Conservation (phyloP, 2,888 invertebrate species). For the Melangyna quadrimaculata region DNA sequence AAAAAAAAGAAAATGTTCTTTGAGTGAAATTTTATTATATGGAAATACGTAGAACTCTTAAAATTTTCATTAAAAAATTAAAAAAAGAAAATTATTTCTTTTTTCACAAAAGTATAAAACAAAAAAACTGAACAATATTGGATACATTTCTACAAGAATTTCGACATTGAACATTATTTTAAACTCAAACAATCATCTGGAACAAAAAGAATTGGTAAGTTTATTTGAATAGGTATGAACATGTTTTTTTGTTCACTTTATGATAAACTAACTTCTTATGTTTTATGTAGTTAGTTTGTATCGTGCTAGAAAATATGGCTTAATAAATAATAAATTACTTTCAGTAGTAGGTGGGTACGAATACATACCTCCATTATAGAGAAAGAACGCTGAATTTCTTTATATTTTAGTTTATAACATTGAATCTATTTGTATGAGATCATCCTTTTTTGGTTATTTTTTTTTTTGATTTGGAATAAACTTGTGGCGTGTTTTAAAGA, state of each 20-base stretch:
- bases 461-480: not conserved
- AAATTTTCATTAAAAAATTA: not conserved
- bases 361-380: not conserved
- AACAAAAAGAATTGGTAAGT: constrained; percentile 19
- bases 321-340: not conserved
- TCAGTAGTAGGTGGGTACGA: not conserved
- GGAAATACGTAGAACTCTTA: constrained; percentile 25
- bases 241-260: constrained; percentile 4
- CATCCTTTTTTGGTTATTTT: not conserved
- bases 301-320: constrained; percentile 2
- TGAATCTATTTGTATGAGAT: not conserved
- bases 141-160: constrained; percentile 27
- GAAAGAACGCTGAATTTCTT: not conserved
- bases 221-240: not conserved
- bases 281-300: not conserved
- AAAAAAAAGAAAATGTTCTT: constrained; percentile 26
- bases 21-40: constrained; percentile 36
- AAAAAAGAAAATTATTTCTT: not conserved
- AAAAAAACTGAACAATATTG: constrained; percentile 44
- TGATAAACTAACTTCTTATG: not conserved
- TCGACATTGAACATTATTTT: not conserved
- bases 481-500: too few relatives aligned
- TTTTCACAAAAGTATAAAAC: constrained; percentile 13
- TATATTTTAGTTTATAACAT: not conserved
- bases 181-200: not conserved